Evolutionary conservation across 1,140 invertebrate species (phyloP), one percentile per base, ranked within the genome.

Genomic region (Philotrypesis tridentata): DNA sequence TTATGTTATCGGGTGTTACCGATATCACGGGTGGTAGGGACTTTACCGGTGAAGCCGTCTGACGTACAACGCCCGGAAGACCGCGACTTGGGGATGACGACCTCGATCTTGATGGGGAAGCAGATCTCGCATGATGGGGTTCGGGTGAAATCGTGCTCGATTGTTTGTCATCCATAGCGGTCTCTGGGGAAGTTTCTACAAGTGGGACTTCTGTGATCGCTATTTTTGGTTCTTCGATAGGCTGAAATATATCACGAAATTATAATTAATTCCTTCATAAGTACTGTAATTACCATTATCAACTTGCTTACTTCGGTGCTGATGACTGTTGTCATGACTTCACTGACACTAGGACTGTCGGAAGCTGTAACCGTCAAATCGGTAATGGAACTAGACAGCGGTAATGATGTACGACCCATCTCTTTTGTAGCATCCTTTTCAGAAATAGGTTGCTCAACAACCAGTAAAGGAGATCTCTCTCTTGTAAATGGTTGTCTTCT

Each of bases 21-120:
- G 90, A 91, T 23, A 91, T 92, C 7, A 88, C 90, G 2, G 90
- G 90, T n/a, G 90, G 90, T 25, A 92, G 79, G 17, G 89, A 90
- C 84, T 87, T 89, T 65, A 91, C 88, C n/a, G 90, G 89, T 0
- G 90, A 90, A 12, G 91, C 90, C 14, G 89, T 91, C 77, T 91
- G 89, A 21, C 88, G 84, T 8, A 87, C 68, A 12, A 79, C 72
- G 2, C 76, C 43, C 72, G 70, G 65, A 3, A 21, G 23, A 72
- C 43, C 75, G 61, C 82, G 73, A 48, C 83, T 82, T 6, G 88
- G 89, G 1, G 89, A 89, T 0, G 85, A 21, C 5, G 90, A 89
- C 33, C 86, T 84, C 4, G 89, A 90, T 37, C 87, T 86, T 23
- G 87, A 85, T 23, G 40, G 43, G 27, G 78, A 21, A 37, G 40